Conservation (phyloP, 35 echinoderm and acorn worm genomes). For the Diadema setosum region DNA sequence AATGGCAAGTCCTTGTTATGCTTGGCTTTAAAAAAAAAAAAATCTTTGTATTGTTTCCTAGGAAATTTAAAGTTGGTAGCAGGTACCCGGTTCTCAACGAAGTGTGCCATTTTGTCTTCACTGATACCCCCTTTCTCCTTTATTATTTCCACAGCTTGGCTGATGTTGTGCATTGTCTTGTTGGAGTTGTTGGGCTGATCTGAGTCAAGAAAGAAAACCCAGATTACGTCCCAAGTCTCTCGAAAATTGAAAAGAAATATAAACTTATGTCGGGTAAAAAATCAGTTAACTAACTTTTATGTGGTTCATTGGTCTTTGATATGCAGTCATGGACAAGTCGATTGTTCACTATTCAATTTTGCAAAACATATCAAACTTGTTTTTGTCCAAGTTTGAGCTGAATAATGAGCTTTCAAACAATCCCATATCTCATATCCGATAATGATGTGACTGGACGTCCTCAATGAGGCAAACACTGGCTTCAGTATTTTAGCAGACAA, state of each 20-base stretch:
- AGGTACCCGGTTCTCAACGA: neutral
- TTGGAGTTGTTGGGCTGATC: slow-evolving; percentile 24
- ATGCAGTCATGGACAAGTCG: neutral
- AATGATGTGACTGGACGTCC: neutral
- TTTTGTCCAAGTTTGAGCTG: neutral
- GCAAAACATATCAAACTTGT: neutral
- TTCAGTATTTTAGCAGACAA: slow-evolving; percentile 58
- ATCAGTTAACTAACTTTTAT: slow-evolving; percentile 9
- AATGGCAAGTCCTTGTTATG: neutral
- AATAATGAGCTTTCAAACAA: neutral
- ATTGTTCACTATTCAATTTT: slow-evolving; percentile 15
- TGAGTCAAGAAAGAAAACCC: slow-evolving; percentile 3
- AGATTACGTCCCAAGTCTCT: slow-evolving; percentile 39
- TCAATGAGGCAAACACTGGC: neutral
- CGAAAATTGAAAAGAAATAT: slow-evolving; percentile 19
- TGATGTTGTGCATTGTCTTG: slow-evolving; percentile 40
- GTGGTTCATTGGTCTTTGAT: neutral
- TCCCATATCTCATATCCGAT: neutral
- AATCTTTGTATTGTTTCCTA: neutral
- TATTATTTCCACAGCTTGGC: neutral
- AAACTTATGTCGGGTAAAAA: slow-evolving; percentile 14
- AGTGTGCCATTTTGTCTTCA: neutral
- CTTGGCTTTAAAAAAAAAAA: neutral
- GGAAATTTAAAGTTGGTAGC: neutral
- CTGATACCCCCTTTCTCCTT: neutral